Base-by-base conservation (phyloP, 2,888 invertebrate genomes). In the Reticulitermes lucifugus region DNA sequence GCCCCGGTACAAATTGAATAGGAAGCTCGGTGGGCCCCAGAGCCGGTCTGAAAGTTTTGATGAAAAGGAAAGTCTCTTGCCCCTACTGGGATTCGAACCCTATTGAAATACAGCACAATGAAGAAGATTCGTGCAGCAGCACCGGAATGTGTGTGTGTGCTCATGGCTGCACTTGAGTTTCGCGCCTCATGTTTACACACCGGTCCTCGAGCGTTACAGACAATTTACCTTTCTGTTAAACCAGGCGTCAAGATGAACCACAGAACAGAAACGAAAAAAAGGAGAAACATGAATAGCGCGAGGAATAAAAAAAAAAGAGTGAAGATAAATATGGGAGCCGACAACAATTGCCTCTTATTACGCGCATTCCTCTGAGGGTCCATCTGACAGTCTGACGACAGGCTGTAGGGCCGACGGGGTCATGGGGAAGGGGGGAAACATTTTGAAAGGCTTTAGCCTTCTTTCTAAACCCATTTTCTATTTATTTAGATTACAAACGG, bases 241-340 rank as follows among this genome's bases (percentile, higher is more conserved):
- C 65, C 65, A 65, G 65, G 65, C 65, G 65, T 65, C 65, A 65
- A 65, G 65, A 25, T n/a, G 65, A n/a, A 65, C 65, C 65, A 65
- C 65, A 65, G 65, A 65, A 65, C n/a, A 14, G 65, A 65, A 60
- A n/a, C 10, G n/a, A n/a, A 60, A 60, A 60, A 60, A 21, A 25
- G 65, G 14, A 65, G 9, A 25, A 25, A 65, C 35, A 65, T n/a
- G 65, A 65, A 65, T 65, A 65, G 65, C 65, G 65, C 12, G 65
- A 65, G 25, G 65, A 65, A n/a, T 65, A 65, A 65, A 65, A 46
- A 46, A 46, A 35, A 25, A 65, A 6, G 65, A 65, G 25, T 25
- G 65, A 65, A 65, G 65, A 65, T 65, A 65, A 25, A 65, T 65
- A 25, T 65, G 65, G 25, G 6, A 25, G 65, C 65, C 65, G 65